Percentiles rank a stretch among this genome's conserved stretches.
Conservation (phyloP, 2,113 vertebrate species). For the Boleophthalmus pectinirostris region DNA sequence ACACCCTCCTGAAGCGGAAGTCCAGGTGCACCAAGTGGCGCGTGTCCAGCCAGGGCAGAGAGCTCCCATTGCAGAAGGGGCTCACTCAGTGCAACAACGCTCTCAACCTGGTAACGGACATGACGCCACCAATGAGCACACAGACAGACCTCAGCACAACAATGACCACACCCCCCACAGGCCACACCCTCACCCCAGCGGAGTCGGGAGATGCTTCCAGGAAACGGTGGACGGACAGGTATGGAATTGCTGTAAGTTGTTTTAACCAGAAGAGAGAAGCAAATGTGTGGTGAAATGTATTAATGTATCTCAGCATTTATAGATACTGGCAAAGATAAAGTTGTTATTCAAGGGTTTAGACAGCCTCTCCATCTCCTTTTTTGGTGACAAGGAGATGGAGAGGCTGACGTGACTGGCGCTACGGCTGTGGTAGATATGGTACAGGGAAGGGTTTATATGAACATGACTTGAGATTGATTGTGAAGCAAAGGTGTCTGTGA, state of each 20-base stretch:
- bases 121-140: constrained; percentile 38
- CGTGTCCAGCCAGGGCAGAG: constrained; percentile 72
- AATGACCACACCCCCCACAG: constrained; percentile 28
- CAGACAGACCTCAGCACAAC: constrained; percentile 56
- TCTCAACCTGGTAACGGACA: constrained; percentile 69
- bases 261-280: too few relatives aligned
- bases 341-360: not conserved
- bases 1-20: constrained; percentile 77
- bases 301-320: not conserved
- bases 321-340: not conserved
- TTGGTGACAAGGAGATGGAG: not conserved
- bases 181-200: constrained; percentile 56
- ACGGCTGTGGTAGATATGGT: not conserved
- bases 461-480: not conserved
- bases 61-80: constrained; percentile 68
- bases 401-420: not conserved
- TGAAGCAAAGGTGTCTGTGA: not conserved
- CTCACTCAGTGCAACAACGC: constrained; percentile 79
- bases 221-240: constrained; percentile 89
- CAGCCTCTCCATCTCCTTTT: too few relatives aligned
- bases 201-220: constrained; percentile 88
- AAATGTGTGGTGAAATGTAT: not conserved
- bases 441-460: not conserved
- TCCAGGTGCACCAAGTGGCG: constrained; percentile 80
- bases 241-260: constrained; percentile 20